A percentile compares a stretch with the other conserved stretches of the same genome.
Conservation (phyloP, 2,888 invertebrate species). For the Lycaena phlaeas region DNA sequence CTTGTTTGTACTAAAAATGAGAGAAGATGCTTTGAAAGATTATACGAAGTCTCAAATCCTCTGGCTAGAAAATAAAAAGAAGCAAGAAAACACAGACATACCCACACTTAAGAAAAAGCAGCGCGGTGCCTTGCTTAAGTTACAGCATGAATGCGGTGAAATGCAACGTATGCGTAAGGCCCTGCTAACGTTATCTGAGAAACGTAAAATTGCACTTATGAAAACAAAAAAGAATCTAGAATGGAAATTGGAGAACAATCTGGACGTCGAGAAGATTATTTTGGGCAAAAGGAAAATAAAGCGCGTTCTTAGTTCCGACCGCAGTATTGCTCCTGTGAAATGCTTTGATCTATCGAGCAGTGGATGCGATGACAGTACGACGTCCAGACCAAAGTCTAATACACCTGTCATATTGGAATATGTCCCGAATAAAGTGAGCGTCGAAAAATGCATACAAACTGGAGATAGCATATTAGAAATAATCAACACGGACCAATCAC, state of each 20-base stretch:
- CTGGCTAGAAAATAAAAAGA: constrained; percentile 63
- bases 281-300: constrained; percentile 53
- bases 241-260: constrained; percentile 45
- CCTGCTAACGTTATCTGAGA: constrained; percentile 51
- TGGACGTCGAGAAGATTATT: constrained; percentile 48
- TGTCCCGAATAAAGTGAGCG: constrained; percentile 25
- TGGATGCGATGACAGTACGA: constrained; percentile 49
- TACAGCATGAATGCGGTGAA: constrained; percentile 79
- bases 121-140: constrained; percentile 74
- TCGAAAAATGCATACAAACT: constrained; percentile 55
- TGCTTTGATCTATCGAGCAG: constrained; percentile 63
- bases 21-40: constrained; percentile 63
- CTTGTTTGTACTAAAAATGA: constrained; percentile 58
- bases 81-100: constrained; percentile 56
- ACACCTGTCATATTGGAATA: constrained; percentile 15
- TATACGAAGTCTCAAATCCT: constrained; percentile 65
- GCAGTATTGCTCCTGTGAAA: constrained; percentile 46
- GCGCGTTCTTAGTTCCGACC: constrained; percentile 33
- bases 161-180: constrained; percentile 73
- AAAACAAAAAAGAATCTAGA: constrained; percentile 62
- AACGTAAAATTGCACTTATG: constrained; percentile 54
- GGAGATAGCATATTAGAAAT: constrained; percentile 30
- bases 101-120: constrained; percentile 77
- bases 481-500: constrained; percentile 23
- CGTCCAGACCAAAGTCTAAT: constrained; percentile 17